Evolutionary conservation across 1,140 invertebrate species (phyloP).

Genomic region (Leptestheria dahalacensis): DNA sequence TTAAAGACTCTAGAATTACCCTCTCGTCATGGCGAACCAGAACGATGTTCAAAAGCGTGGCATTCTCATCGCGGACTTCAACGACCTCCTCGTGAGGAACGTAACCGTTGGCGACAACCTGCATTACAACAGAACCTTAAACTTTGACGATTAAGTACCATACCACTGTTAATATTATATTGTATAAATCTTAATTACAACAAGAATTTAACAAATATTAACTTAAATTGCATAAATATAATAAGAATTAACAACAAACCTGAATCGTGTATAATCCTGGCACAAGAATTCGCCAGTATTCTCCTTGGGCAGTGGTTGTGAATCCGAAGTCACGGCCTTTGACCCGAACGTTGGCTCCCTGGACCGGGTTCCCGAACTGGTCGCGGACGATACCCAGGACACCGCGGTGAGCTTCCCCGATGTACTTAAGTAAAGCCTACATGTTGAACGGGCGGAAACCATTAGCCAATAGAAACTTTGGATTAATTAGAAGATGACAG

Average conservation of each 20-base stretch:
- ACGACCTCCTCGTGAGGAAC: conserved; percentile 66
- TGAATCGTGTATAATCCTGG: conserved; percentile 70
- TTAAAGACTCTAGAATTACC: neutral
- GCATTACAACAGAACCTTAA: neutral
- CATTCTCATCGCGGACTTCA: conserved; percentile 66
- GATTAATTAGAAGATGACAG: no score
- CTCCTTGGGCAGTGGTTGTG: conserved; percentile 77
- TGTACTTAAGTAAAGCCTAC: conserved; percentile 64
- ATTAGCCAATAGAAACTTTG: neutral
- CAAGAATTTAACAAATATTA: no score
- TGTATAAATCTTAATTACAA: no score
- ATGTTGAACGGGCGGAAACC: neutral
- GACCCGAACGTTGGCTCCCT: conserved; percentile 50
- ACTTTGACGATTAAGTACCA: neutral
- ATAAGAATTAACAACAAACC: no score
- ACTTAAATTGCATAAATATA: no score
- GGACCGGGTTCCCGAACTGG: conserved; percentile 60
- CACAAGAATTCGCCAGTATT: conserved; percentile 77
- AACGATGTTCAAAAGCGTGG: conserved; percentile 68
- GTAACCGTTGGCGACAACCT: conserved; percentile 72
- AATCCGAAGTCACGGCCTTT: conserved; percentile 74
- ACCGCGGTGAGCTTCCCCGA: conserved; percentile 76
- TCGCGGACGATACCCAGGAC: conserved; percentile 69
- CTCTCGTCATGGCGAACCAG: conserved; percentile 25
- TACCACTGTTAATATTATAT: no score